Evolutionary conservation across 1,140 invertebrate genomes (phyloP), one percentile per base, ranked within the genome.

Genomic region (Panulirus ornatus): DNA sequence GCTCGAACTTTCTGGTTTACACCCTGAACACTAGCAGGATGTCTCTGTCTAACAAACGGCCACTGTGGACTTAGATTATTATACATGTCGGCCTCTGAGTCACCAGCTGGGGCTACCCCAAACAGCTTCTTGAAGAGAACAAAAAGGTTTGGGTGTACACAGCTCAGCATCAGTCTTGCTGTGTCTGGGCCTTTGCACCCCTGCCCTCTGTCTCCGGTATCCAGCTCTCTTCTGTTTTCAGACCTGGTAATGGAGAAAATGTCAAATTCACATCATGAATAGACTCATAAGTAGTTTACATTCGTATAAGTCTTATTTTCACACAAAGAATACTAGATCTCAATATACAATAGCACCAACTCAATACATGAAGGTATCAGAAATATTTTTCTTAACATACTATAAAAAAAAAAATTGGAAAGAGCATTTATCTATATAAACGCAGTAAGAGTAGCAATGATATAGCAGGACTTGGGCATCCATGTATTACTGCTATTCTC

Each of bases 81-180:
- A 51, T 89, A 89, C 88, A 89, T 89, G 88, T 89, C 88, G 27
- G 88, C 78, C 30, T 89, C 79, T 54, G 88, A 89, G 88, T 89
- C 79, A 34, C 88, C 88, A 44, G 88, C 44, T 40, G 88, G 88
- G 88, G 88, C 70, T 73, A 71, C 78, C 19, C 88, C 88, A 89
- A 89, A 89, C 22, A 89, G 79, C 66, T 89, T 89, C 51, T 89
- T 89, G 79, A 89, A 89, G 79, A 89, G 88, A 73, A 89, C 81
- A 73, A 89, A 89, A 89, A 89, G 88, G 88, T 89, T 89, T 71
- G 88, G 88, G 88, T 89, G 88, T 54, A 89, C 88, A 63, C 88
- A 89, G 88, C 88, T 89, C 79, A 89, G 88, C 88, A 89, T 89
- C 38, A 89, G 88, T 40, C 78, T 89, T 47, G 88, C 88, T 84